Evolutionary conservation across 2,797 vertebrate species (phyloP), one percentile per base, ranked within the genome.

Genomic region (Lepilemur septentrionalis): DNA sequence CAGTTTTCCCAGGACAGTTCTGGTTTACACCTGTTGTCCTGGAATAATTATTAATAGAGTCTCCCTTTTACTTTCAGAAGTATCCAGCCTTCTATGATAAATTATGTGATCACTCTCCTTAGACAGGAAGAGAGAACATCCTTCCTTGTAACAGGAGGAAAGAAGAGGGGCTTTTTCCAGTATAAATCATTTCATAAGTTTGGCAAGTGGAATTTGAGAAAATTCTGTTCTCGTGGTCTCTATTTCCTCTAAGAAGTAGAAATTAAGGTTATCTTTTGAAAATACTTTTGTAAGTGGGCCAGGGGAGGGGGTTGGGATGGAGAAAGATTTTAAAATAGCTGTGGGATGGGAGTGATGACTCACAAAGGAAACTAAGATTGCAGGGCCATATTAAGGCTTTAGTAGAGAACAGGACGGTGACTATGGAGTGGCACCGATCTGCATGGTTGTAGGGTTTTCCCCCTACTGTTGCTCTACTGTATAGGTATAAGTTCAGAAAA

Each of bases 21-120:
- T 65, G 65, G 20, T 80, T 88, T 84, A 93, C 95, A 97, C 96
- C 97, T 97, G 95, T 97, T 93, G 61, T 90, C 76, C 91, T 95
- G 67, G 83, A 84, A 72, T 89, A 93, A 96, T 96, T 97, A 97
- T 98, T 97, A 96, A 97, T 95, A 97, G 97, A 94, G 46, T 79
- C 30, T 13, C 5, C 73, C 85, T 81, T 96, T 93, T 95, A 83
- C 80, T 95, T 97, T 57, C 70, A 89, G 50, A 95, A 96, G 67
- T 87, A 63, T 65, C 59, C 15, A 91, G 67, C 70, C 75, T 94
- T 96, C 32, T 32, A n/a, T 13, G 12, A 83, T 94, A 89, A 93
- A 73, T 88, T 90, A 73, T n/a, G 75, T 43, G 65, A 32, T 82
- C 72, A 46, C 61, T 76, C 6, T 84, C 32, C 76, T 83, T 87